Percentiles rank a stretch among this genome's conserved stretches.
Evolutionary conservation across 23 tunicate species (phyloP).

Genomic region (Trididemnum clinides): DNA sequence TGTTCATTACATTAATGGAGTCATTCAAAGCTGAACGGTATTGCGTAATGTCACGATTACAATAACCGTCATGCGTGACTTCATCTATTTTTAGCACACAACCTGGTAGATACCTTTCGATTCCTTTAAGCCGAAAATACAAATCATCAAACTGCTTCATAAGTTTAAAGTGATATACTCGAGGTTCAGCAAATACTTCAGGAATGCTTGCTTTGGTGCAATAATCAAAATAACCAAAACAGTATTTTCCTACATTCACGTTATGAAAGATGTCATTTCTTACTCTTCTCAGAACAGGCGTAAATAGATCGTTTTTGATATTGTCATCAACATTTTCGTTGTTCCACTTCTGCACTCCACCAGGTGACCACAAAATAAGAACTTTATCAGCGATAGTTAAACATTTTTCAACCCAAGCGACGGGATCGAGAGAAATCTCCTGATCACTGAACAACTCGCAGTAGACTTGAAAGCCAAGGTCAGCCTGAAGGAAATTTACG

Average conservation of each 20-base stretch:
- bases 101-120: constrained; percentile 43
- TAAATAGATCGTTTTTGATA: constrained; percentile 17
- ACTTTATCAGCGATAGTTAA: constrained; percentile 51
- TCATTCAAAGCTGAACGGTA: constrained; percentile 36
- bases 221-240: constrained; percentile 60
- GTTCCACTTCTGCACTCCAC: constrained; percentile 11
- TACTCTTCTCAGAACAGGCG: constrained; percentile 49
- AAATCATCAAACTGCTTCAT: constrained; percentile 67
- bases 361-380: constrained; percentile 53
- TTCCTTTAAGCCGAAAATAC: constrained; percentile 42
- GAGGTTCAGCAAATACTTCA: background rate
- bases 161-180: constrained; percentile 23
- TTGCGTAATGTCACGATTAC: constrained; percentile 12
- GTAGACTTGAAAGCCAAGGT: constrained; percentile 63
- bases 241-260: constrained; percentile 41
- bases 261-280: constrained; percentile 35
- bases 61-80: constrained; percentile 22
- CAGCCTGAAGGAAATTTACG: constrained; percentile 58
- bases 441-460: constrained; percentile 27
- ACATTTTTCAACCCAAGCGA: constrained; percentile 42
- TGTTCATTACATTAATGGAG: constrained; percentile 34
- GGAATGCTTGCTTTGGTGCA: constrained; percentile 37
- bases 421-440: constrained; percentile 6
- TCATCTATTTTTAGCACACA: background rate
- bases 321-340: background rate